Base-by-base conservation (phyloP, 2,797 vertebrate species). In the Rhynchonycteris naso region DNA sequence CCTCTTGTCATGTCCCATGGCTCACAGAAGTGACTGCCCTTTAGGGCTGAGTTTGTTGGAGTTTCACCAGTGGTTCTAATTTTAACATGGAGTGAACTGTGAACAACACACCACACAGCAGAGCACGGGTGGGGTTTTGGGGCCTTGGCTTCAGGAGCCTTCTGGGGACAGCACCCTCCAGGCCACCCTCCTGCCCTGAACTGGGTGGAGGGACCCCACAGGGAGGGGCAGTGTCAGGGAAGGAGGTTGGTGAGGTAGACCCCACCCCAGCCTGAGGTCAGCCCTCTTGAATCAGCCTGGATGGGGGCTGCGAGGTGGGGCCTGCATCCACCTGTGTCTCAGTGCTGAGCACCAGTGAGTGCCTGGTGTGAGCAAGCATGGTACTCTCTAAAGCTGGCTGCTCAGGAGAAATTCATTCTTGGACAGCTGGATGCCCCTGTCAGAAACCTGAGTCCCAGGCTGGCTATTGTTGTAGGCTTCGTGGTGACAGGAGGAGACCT, bases 211-310 rank as follows among this genome's bases (percentile, higher is more conserved):
- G 61, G 63, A 26, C 14, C 30, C 75, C 72, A 83, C 21, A 68
- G 9, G 15, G 38, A 63, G 68, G 26, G 5, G 22, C 28, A 18
- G n/a, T 7, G 14, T n/a, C 35, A 6, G 21, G 65, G 33, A 12
- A 59, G 30, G 38, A 16, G n/a, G 28, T 14, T 11, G 47, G n/a
- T 7, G 19, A 15, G 28, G 13, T 12, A 26, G 54, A 74, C 7
- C 14, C 28, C 1, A 7, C 26, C n/a, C 0, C 0, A 43, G 19
- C 19, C 26, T 35, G 43, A 54, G 47, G 58, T 3, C 7, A 5
- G 24, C 5, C 74, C 65, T 66, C 24, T 38, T 21, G 66, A 22
- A 18, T 28, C n/a, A 81, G 54, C 50, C 28, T 4, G 12, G 30
- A 2, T 28, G 35, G 63, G 58, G 30, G 52, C 35, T 59, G 11